These are phyloP conservation scores for Pristionchus exspectatus DNA, from an alignment of 2,888 invertebrate genomes.

Conservation along the genomic window DNA sequence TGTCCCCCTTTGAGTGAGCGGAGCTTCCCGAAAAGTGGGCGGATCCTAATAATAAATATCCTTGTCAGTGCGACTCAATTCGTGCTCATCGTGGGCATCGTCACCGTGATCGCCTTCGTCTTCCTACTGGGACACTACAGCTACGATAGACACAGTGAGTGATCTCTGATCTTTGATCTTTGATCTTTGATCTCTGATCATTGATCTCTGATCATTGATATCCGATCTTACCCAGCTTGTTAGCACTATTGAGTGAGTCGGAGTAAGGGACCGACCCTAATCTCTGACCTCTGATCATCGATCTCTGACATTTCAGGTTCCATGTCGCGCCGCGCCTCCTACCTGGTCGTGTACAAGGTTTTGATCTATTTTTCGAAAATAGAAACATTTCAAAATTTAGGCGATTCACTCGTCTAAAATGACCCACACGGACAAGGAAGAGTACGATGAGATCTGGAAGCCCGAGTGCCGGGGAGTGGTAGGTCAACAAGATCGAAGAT, in stretches of 20 bases:
- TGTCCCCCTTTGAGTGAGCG: neutral
- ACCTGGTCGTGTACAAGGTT: neutral
- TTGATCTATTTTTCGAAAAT: neutral
- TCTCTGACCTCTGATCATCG: neutral
- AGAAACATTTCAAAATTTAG: neutral
- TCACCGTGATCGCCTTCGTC: neutral
- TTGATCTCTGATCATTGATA: neutral
- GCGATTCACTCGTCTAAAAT: neutral
- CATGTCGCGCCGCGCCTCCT: neutral
- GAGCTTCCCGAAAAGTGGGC: neutral
- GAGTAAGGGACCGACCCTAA: too few species aligned
- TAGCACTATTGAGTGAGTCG: too few species aligned
- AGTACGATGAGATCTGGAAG: neutral
- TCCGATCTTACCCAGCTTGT: too few species aligned
- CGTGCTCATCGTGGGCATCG: conserved; percentile 5
- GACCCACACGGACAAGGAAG: neutral
- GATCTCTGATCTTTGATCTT: neutral
- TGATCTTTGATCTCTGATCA: neutral
- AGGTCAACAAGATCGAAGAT: neutral
- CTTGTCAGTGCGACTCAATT: neutral
- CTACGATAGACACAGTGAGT: neutral
- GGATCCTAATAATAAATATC: neutral
- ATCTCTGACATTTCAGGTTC: neutral
- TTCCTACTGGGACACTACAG: neutral
- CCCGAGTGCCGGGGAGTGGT: neutral